Evolutionary conservation across 2,888 invertebrate species (phyloP).

Genomic region (Xanthia icteritia): DNA sequence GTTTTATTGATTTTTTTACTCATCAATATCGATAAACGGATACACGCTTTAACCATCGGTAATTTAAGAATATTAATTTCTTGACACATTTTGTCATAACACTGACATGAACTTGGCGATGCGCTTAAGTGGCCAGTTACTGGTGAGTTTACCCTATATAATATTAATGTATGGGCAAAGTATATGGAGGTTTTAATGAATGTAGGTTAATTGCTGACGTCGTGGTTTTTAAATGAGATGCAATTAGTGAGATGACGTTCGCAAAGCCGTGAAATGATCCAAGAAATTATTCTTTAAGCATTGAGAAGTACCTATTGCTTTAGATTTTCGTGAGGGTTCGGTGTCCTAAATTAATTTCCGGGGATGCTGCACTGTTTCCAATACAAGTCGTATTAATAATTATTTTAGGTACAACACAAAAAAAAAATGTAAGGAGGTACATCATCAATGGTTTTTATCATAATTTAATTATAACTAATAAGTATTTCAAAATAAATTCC

Average conservation of each 20-base stretch:
- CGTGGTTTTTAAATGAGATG: slow-evolving; percentile 81
- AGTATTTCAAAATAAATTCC: neutral
- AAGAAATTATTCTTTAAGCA: slow-evolving; percentile 72
- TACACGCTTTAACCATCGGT: no score
- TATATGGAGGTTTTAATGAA: slow-evolving; percentile 70
- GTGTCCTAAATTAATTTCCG: neutral
- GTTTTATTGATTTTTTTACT: no score
- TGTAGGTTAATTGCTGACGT: slow-evolving; percentile 82
- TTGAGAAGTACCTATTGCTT: slow-evolving; percentile 67
- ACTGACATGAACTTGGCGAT: no score
- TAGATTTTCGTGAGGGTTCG: slow-evolving; percentile 17
- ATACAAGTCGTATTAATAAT: neutral
- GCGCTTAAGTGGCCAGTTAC: no score
- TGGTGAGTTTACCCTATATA: no score
- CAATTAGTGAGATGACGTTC: slow-evolving; percentile 79
- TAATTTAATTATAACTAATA: neutral
- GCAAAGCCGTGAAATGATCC: slow-evolving; percentile 72
- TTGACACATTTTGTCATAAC: no score
- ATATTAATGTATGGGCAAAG: slow-evolving; percentile 52
- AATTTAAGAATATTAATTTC: no score
- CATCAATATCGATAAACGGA: no score
- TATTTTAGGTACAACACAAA: neutral
- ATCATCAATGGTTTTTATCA: no score
- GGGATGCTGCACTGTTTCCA: neutral
- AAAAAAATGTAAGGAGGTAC: neutral